Conservation (phyloP, 2,888 invertebrate species). For the Holacanthella duospinosa region DNA sequence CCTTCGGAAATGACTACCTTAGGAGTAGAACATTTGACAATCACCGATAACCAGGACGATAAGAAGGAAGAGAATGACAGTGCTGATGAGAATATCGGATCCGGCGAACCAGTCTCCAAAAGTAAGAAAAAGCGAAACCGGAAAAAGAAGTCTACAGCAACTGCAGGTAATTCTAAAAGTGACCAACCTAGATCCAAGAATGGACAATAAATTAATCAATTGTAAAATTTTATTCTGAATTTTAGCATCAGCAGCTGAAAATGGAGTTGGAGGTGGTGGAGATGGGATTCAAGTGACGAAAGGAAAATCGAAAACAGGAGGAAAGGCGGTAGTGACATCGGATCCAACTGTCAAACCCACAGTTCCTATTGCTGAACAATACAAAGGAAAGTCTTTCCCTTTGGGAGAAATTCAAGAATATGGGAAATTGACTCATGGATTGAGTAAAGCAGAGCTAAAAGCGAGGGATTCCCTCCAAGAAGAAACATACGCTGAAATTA, state of each 20-base stretch:
- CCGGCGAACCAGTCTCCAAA: constrained; percentile 26
- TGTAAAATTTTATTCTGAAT: neutral
- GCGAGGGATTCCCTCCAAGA: constrained; percentile 81
- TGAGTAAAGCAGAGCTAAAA: constrained; percentile 58
- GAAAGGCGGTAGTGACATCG: neutral
- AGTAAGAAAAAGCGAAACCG: constrained; percentile 28
- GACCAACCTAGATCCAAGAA: too few species aligned
- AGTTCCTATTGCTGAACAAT: constrained; percentile 75
- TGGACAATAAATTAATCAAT: too few species aligned
- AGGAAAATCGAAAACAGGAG: neutral
- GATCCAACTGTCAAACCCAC: constrained; percentile 48
- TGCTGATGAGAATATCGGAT: constrained; percentile 24
- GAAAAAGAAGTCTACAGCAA: constrained; percentile 75
- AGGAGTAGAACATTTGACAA: neutral
- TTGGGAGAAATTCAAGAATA: constrained; percentile 14
- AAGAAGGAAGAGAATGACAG: constrained; percentile 15
- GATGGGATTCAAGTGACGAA: neutral
- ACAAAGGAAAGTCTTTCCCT: constrained; percentile 38
- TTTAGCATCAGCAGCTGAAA: neutral
- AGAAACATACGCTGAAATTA: constrained; percentile 86
- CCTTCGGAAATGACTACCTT: constrained; percentile 19
- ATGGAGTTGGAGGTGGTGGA: neutral
- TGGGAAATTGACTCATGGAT: constrained; percentile 64
- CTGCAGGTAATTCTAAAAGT: too few species aligned
- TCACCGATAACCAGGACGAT: constrained; percentile 43